Evolutionary conservation across 2,113 vertebrate species (phyloP).

Genomic region (Rana temporaria): DNA sequence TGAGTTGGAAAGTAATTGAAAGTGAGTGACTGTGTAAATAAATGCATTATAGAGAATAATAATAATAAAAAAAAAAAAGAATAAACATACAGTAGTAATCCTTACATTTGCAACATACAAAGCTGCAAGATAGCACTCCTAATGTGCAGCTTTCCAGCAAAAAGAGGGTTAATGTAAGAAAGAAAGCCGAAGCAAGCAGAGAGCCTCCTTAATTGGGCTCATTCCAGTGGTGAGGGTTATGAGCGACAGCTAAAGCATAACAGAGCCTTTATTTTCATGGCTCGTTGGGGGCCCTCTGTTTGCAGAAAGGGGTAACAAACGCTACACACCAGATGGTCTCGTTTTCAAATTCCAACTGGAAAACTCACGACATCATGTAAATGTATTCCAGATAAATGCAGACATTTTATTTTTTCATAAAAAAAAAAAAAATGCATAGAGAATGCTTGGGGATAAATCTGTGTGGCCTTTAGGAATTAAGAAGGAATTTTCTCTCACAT

Average conservation of each 20-base stretch:
- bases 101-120: no score
- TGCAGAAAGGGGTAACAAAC: conserved; percentile 56
- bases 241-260: conserved; percentile 57
- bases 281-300: conserved; percentile 55
- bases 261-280: conserved; percentile 57
- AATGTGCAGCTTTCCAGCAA: not conserved
- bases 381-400: conserved; percentile 51
- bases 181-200: not conserved
- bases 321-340: conserved; percentile 54
- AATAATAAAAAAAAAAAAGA: no score
- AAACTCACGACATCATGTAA: conserved; percentile 50
- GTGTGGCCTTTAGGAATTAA: conserved; percentile 47
- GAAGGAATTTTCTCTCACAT: conserved; percentile 24
- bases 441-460: conserved; percentile 30
- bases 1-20: no score
- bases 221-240: conserved; percentile 53
- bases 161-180: conserved; percentile 8
- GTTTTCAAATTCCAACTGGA: conserved; percentile 55
- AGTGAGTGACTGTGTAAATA: no score
- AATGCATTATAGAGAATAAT: no score
- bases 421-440: not conserved
- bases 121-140: no score
- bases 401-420: conserved; percentile 27
- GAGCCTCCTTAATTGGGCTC: conserved; percentile 49
- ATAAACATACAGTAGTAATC: no score